Evolutionary conservation across 2,888 invertebrate species (phyloP).

Genomic region (Acrobasis suavella): DNA sequence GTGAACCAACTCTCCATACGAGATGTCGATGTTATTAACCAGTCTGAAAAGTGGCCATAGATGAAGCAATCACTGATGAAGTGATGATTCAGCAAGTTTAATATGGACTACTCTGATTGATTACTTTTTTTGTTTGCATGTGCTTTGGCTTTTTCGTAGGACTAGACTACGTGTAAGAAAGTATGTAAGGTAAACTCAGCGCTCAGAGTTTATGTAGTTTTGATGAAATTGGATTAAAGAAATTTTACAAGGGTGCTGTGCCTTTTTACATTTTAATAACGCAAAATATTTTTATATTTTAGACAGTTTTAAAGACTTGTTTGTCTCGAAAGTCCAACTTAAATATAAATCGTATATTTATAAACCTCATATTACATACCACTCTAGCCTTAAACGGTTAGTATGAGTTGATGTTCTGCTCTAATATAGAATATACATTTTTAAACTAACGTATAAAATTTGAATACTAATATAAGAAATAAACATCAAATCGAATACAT

Average conservation of each 20-base stretch:
- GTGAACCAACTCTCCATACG: conserved; percentile 3
- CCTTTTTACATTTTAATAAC: too few species aligned
- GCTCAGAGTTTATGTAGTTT: too few species aligned
- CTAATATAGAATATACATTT: background rate
- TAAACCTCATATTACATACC: background rate
- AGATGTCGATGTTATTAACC: conserved; percentile 1
- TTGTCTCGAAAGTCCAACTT: too few species aligned
- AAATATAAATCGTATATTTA: too few species aligned
- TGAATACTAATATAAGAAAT: conserved; percentile 11
- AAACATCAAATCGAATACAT: conserved; percentile 20
- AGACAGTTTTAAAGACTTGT: too few species aligned
- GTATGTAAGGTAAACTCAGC: too few species aligned
- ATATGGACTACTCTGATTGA: background rate
- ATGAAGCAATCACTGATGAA: background rate
- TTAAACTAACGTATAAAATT: background rate
- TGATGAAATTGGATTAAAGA: too few species aligned
- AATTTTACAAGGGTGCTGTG: too few species aligned
- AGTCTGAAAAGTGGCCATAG: background rate
- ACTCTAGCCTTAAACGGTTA: background rate
- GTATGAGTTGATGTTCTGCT: background rate
- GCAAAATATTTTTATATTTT: too few species aligned
- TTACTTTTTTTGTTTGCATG: background rate
- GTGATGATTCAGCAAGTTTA: background rate
- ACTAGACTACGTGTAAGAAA: too few species aligned
- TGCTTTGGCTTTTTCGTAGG: too few species aligned